Conservation (phyloP, 2,888 invertebrate species). For the Trilocha varians region DNA sequence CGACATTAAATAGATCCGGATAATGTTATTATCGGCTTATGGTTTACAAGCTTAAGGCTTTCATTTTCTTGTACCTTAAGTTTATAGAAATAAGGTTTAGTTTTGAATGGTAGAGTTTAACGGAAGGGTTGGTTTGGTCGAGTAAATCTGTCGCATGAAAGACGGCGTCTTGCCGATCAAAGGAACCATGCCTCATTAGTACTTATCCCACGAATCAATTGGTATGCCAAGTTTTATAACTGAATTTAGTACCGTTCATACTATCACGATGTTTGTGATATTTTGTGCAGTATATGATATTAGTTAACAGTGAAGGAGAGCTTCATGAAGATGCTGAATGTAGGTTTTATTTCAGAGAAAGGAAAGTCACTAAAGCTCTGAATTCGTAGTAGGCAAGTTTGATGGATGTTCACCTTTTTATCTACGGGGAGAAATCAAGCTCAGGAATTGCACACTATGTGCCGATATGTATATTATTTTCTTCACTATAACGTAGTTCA, state of each 20-base stretch:
- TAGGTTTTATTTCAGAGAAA: no score
- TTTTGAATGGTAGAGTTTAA: slow-evolving; percentile 3
- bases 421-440: no score
- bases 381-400: no score
- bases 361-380: no score
- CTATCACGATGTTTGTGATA: no score
- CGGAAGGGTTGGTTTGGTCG: slow-evolving; percentile 12
- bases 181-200: slow-evolving; percentile 45
- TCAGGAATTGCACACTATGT: no score
- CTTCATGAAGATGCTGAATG: no score
- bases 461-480: no score
- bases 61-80: slow-evolving; percentile 8
- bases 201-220: slow-evolving; percentile 39
- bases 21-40: slow-evolving; percentile 55
- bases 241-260: slow-evolving; percentile 3
- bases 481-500: no score
- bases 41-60: slow-evolving; percentile 15
- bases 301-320: no score
- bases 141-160: slow-evolving; percentile 35
- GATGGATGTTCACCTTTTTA: no score
- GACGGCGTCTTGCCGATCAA: slow-evolving; percentile 30
- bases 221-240: slow-evolving; percentile 27
- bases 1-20: slow-evolving; percentile 46
- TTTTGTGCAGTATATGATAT: no score
- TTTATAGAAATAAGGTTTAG: slow-evolving; percentile 9